Conservation (phyloP, 1,140 invertebrate genomes). For the Gonioctena quinquepunctata region DNA sequence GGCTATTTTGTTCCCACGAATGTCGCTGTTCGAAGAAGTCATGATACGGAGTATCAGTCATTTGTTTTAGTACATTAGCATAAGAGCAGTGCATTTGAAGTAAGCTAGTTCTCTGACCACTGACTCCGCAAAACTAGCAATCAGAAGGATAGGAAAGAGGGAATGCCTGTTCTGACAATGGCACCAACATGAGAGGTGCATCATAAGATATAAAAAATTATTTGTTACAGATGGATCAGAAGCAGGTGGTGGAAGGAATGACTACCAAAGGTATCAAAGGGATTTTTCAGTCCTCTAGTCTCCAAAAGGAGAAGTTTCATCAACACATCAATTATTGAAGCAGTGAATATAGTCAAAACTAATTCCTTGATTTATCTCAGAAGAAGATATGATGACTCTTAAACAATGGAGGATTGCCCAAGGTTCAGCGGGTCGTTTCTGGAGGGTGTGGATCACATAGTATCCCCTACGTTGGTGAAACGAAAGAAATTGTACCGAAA, state of each 20-base stretch:
- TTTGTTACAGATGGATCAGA: not conserved
- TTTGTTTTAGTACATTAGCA: not conserved
- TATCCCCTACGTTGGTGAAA: too few species aligned
- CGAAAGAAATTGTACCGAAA: too few species aligned
- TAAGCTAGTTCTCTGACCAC: not conserved
- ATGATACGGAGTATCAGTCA: not conserved
- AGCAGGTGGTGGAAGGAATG: not conserved
- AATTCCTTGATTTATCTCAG: not conserved
- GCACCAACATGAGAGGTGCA: not conserved
- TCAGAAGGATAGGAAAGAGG: too few species aligned
- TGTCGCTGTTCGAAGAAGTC: not conserved
- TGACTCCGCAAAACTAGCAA: not conserved
- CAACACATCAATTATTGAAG: not conserved
- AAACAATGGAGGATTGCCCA: not conserved
- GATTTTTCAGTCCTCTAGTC: too few species aligned
- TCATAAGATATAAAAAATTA: too few species aligned
- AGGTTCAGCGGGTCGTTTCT: not conserved
- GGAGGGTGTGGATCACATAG: too few species aligned
- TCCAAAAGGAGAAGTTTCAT: not conserved
- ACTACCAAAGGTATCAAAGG: not conserved
- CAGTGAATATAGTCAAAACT: not conserved
- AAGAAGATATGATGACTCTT: too few species aligned
- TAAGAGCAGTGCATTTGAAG: not conserved
- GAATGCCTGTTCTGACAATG: too few species aligned
- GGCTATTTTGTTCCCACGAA: too few species aligned